Conservation (phyloP, 2,888 invertebrate species). For the Dinocampus coccinellae region DNA sequence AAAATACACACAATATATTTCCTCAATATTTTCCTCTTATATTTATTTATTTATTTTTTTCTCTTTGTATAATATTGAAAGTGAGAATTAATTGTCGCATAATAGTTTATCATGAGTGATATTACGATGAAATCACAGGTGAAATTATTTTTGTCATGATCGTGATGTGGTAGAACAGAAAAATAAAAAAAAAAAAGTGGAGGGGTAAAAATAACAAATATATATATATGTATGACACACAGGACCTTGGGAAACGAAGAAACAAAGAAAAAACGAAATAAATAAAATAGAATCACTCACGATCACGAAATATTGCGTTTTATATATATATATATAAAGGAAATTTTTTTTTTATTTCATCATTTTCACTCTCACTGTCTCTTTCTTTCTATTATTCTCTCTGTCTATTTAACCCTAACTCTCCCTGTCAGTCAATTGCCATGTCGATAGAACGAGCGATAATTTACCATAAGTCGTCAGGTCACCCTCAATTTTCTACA, state of each 20-base stretch:
- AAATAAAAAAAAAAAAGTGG: background rate
- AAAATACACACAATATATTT: too few species aligned
- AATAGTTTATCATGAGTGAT: background rate
- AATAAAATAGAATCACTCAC: background rate
- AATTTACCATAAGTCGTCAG: background rate
- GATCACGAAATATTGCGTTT: conserved; percentile 27
- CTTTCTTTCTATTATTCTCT: background rate
- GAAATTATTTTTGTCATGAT: background rate
- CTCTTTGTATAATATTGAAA: background rate
- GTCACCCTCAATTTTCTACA: background rate
- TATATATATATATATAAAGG: too few species aligned
- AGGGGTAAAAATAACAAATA: too few species aligned
- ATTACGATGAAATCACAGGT: background rate
- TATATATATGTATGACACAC: background rate
- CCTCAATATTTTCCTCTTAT: too few species aligned
- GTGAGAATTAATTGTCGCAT: background rate
- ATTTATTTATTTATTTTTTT: background rate
- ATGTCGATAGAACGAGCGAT: background rate
- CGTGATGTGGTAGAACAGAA: background rate
- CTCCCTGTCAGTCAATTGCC: background rate
- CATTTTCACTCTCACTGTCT: too few species aligned
- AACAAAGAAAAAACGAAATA: too few species aligned
- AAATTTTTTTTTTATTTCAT: too few species aligned
- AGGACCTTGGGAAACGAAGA: background rate
- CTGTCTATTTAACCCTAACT: background rate